Evolutionary conservation across 2,888 invertebrate genomes (phyloP).

Genomic region (Drosophila mettleri): DNA sequence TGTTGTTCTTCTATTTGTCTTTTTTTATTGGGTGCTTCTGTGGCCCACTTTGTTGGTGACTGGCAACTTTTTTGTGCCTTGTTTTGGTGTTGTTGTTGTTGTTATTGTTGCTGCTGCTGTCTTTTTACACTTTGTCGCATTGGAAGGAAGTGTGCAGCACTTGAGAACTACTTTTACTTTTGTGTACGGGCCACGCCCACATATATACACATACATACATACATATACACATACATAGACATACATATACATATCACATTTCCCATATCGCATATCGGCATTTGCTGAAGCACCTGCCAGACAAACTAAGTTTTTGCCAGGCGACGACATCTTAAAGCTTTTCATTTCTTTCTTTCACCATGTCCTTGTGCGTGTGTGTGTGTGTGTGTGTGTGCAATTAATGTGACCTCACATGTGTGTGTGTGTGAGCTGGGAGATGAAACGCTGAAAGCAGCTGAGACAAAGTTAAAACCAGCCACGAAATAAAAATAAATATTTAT

Average conservation of each 20-base stretch:
- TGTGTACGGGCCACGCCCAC: slow-evolving; percentile 58
- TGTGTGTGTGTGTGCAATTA: slow-evolving; percentile 43
- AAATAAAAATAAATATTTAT: slow-evolving; percentile 10
- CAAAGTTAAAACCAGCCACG: slow-evolving; percentile 18
- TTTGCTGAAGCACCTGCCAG: slow-evolving; percentile 53
- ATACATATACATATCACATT: background rate
- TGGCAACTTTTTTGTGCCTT: slow-evolving; percentile 69
- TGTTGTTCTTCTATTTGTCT: slow-evolving; percentile 12
- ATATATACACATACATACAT: background rate
- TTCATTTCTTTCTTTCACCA: slow-evolving; percentile 16
- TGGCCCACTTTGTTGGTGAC: slow-evolving; percentile 73
- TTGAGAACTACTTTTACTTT: slow-evolving; percentile 78
- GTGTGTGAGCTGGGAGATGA: slow-evolving; percentile 25
- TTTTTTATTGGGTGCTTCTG: slow-evolving; percentile 54
- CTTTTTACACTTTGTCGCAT: slow-evolving; percentile 75
- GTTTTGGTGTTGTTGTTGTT: slow-evolving; percentile 44
- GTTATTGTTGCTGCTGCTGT: slow-evolving; percentile 47
- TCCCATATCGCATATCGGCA: slow-evolving; percentile 40
- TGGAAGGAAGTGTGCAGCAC: slow-evolving; percentile 73
- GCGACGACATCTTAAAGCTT: slow-evolving; percentile 28
- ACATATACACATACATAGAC: background rate
- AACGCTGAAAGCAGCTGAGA: slow-evolving; percentile 21
- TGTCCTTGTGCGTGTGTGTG: slow-evolving; percentile 39
- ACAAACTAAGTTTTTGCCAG: slow-evolving; percentile 39
- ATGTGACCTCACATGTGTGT: slow-evolving; percentile 40